Evolutionary conservation across 2,113 vertebrate genomes (phyloP).

Genomic region (Menidia beryllina): DNA sequence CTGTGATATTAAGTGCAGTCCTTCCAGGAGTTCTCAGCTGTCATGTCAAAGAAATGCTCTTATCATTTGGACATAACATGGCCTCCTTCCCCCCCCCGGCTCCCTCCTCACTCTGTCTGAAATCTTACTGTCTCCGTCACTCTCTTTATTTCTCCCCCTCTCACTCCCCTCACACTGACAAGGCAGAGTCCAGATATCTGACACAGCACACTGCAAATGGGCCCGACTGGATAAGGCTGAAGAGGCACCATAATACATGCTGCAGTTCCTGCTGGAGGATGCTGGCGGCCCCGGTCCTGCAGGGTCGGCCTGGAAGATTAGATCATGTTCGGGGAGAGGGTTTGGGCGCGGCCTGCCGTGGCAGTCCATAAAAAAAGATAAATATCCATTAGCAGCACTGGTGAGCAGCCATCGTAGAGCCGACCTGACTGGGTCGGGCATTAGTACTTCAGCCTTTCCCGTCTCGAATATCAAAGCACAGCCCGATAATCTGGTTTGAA

Average conservation of each 20-base stretch:
- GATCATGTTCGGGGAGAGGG: slow-evolving; percentile 12
- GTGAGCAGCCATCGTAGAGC: background rate
- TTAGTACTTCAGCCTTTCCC: background rate
- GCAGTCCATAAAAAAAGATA: slow-evolving; percentile 29
- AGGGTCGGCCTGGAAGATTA: slow-evolving; percentile 15
- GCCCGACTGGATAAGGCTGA: slow-evolving; percentile 19
- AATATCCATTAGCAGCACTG: slow-evolving; percentile 49
- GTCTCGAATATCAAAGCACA: slow-evolving; percentile 41
- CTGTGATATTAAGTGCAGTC: background rate
- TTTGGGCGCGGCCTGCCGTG: slow-evolving; percentile 30
- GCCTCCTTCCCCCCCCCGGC: slow-evolving; percentile 10
- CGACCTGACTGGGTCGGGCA: background rate
- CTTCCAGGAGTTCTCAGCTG: slow-evolving; percentile 19
- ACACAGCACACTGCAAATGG: slow-evolving; percentile 18
- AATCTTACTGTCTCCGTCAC: slow-evolving; percentile 4
- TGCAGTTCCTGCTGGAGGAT: background rate
- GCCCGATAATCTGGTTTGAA: slow-evolving; percentile 11
- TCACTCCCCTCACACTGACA: slow-evolving; percentile 22
- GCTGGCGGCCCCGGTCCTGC: background rate
- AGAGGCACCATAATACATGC: background rate
- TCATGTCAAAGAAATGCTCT: slow-evolving; percentile 7
- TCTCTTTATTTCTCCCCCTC: slow-evolving; percentile 14
- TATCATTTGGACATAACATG: slow-evolving; percentile 28
- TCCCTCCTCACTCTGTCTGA: slow-evolving; percentile 20
- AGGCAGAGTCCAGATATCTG: slow-evolving; percentile 9